These are phyloP conservation scores for Menidia menidia DNA, from an alignment of 2,797 vertebrate species.

Conservation along the genomic window DNA sequence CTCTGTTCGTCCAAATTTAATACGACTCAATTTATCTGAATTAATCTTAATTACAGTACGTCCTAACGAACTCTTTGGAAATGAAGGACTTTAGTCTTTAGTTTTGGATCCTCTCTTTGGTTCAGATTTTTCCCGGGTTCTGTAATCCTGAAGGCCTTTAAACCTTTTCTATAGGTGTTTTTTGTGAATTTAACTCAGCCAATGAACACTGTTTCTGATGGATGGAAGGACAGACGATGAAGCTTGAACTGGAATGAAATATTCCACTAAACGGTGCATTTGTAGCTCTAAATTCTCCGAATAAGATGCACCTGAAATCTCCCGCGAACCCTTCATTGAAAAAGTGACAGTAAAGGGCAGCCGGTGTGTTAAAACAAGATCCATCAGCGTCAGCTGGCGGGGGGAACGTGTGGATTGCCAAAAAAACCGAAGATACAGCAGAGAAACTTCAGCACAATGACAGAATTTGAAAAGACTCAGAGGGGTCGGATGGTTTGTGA, in stretches of 20 bases:
- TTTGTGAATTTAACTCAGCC: neutral
- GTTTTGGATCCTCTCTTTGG: neutral
- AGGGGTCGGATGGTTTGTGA: no score
- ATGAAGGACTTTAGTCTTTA: neutral
- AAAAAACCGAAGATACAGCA: no score
- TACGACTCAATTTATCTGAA: neutral
- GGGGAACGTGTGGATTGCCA: no score
- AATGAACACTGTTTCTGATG: neutral
- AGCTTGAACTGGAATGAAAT: neutral
- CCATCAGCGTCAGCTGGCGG: neutral
- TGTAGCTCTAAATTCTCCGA: neutral
- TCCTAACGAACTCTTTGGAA: neutral
- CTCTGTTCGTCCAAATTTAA: slow-evolving; percentile 31
- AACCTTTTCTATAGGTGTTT: neutral
- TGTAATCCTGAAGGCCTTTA: neutral
- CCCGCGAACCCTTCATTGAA: neutral
- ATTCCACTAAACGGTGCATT: neutral
- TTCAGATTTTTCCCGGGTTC: neutral
- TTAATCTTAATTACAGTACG: neutral
- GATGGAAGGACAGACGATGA: no score
- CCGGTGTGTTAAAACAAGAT: neutral
- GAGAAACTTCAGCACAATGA: no score
- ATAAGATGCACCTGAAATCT: neutral
- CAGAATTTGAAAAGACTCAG: no score
- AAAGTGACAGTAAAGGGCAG: neutral